These are phyloP conservation scores for Galerucella calmariensis DNA, from an alignment of 2,888 invertebrate species.

Conservation along the genomic window DNA sequence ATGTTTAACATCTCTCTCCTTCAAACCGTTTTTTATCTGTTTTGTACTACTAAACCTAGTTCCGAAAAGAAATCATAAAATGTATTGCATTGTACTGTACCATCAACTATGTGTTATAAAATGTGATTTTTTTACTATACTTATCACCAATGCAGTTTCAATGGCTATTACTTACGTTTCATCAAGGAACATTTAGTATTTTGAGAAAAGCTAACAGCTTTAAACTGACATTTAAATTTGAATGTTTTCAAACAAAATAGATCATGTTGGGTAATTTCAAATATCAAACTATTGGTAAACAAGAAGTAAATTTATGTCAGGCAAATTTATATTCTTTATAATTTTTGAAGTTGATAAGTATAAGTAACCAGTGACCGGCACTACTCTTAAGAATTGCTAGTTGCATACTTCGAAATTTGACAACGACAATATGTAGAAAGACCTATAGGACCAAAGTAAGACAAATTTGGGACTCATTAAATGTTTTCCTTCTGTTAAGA, in stretches of 20 bases:
- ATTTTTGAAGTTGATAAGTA: too few species aligned
- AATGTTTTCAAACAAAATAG: conserved; percentile 4
- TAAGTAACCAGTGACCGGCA: too few species aligned
- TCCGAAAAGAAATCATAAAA: not conserved
- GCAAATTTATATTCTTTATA: not conserved
- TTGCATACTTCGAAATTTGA: too few species aligned
- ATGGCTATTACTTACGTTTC: conserved; percentile 2
- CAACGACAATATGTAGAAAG: too few species aligned
- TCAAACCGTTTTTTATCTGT: conserved; percentile 22
- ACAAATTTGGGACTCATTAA: too few species aligned
- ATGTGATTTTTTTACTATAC: not conserved
- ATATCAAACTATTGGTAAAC: not conserved
- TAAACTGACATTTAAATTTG: conserved; percentile 19
- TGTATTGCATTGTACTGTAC: not conserved
- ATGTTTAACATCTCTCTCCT: conserved; percentile 59
- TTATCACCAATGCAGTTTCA: not conserved
- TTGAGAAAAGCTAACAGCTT: not conserved
- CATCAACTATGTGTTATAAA: not conserved
- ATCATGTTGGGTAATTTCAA: not conserved
- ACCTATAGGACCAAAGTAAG: too few species aligned
- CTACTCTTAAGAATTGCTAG: too few species aligned
- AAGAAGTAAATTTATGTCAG: not conserved
- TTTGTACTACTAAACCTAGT: conserved; percentile 4
- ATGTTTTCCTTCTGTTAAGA: too few species aligned
- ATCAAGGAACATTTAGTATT: conserved; percentile 5